Evolutionary conservation across 1,140 invertebrate species (phyloP), one percentile per base, ranked within the genome.

Genomic region (Bemisia tabaci): DNA sequence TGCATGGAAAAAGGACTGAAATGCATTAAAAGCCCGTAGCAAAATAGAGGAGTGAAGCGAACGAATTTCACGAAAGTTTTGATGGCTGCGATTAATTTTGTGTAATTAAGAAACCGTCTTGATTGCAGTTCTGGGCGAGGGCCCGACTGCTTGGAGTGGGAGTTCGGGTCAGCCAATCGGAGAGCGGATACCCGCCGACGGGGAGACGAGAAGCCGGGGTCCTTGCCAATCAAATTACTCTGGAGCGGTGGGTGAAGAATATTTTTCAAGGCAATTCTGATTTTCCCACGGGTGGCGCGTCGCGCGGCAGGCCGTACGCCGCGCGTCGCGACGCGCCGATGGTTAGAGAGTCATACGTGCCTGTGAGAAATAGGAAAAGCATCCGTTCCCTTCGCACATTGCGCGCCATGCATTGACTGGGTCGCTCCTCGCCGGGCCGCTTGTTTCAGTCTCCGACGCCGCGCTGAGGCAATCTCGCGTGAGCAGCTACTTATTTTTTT

Each of bases 371-470:
- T 69, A 70, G 67, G 68, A 68, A 68, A 64, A 70, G 66, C 71
- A 72, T 72, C 71, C 71, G 71, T 72, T 72, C 71, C 71, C 71
- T 71, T n/a, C n/a, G n/a, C n/a, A n/a, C n/a, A n/a, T n/a, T n/a
- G n/a, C n/a, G n/a, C n/a, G n/a, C n/a, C n/a, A n/a, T n/a, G n/a
- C n/a, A n/a, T n/a, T n/a, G n/a, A n/a, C n/a, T n/a, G n/a, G n/a
- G n/a, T n/a, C n/a, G n/a, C n/a, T n/a, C n/a, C n/a, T n/a, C n/a
- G n/a, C n/a, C n/a, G n/a, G n/a, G n/a, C n/a, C n/a, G n/a, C n/a
- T n/a, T n/a, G n/a, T n/a, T n/a, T n/a, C n/a, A n/a, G n/a, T n/a
- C n/a, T n/a, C n/a, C n/a, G n/a, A n/a, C n/a, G n/a, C n/a, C n/a
- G n/a, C n/a, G n/a, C n/a, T n/a, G n/a, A n/a, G n/a, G n/a, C n/a